Percentiles rank a stretch among this genome's conserved stretches.
phyloP scores from a whole-genome alignment of 1,140 invertebrate species.

The Aporrectodea caliginosa region DNA sequence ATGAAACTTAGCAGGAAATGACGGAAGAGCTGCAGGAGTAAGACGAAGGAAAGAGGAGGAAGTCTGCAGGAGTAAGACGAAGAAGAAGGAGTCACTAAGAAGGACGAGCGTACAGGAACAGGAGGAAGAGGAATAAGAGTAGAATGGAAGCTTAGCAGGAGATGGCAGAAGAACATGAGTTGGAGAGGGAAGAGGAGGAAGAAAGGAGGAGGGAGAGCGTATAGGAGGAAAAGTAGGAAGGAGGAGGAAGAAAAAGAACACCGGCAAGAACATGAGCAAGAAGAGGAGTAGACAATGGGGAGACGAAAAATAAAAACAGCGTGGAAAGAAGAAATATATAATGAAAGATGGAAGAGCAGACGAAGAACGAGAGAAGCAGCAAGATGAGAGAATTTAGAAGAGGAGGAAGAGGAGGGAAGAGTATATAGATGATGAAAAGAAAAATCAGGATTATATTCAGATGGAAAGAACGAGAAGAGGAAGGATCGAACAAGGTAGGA shows the following conservation, averaged over 20 bases:
- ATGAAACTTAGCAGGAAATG: background rate
- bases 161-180: background rate
- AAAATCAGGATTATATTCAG: background rate
- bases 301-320: background rate
- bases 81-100: background rate
- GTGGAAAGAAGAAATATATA: background rate
- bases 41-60: background rate
- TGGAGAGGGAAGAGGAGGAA: background rate
- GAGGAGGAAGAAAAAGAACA: too few species aligned
- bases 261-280: too few species aligned
- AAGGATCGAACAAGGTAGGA: background rate
- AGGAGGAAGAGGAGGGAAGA: background rate
- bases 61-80: background rate
- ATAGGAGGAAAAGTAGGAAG: background rate
- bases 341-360: background rate
- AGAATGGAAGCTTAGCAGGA: background rate
- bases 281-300: background rate
- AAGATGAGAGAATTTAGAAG: background rate
- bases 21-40: background rate
- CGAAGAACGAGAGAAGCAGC: background rate
- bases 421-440: background rate
- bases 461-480: background rate
- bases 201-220: background rate
- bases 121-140: background rate
- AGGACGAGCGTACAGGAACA: background rate